Conservation (phyloP, 92 coral and sea anemone genomes). For the Virgularia gustaviana region DNA sequence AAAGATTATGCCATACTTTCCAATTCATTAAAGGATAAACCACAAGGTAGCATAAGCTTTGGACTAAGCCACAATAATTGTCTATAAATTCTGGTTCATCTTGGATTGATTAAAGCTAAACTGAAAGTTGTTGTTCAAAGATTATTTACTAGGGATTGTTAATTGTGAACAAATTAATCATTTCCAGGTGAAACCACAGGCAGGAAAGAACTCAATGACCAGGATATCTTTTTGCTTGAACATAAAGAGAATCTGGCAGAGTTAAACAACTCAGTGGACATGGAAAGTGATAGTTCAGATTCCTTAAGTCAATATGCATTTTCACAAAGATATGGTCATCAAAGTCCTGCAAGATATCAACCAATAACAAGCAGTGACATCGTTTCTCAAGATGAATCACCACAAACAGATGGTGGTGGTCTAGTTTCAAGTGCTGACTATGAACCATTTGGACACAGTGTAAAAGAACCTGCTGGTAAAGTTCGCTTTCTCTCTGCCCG, state of each 20-base stretch:
- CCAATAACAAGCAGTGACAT: neutral
- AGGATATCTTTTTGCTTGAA: conserved; percentile 10
- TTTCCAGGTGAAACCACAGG: conserved; percentile 8
- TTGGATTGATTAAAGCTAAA: neutral
- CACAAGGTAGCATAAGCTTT: neutral
- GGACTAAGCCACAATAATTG: too few relatives aligned
- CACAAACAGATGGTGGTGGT: neutral
- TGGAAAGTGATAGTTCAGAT: conserved; percentile 1
- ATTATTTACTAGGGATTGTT: neutral
- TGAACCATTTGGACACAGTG: conserved; percentile 28
- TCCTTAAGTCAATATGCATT: neutral
- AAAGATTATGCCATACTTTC: conserved; percentile 64
- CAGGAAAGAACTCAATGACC: neutral
- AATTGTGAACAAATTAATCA: neutral
- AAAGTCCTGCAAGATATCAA: neutral
- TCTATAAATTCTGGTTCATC: neutral
- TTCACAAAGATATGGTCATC: neutral
- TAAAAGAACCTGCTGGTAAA: conserved; percentile 60
- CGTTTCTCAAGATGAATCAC: neutral
- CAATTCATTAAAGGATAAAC: conserved; percentile 6
- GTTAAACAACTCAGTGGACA: neutral
- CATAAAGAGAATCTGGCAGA: neutral
- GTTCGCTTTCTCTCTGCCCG: conserved; percentile 87
- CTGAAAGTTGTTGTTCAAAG: too few relatives aligned
- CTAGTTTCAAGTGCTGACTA: too few relatives aligned